Conservation (phyloP, 2,797 vertebrate genomes). For the Neosalanx taihuensis region DNA sequence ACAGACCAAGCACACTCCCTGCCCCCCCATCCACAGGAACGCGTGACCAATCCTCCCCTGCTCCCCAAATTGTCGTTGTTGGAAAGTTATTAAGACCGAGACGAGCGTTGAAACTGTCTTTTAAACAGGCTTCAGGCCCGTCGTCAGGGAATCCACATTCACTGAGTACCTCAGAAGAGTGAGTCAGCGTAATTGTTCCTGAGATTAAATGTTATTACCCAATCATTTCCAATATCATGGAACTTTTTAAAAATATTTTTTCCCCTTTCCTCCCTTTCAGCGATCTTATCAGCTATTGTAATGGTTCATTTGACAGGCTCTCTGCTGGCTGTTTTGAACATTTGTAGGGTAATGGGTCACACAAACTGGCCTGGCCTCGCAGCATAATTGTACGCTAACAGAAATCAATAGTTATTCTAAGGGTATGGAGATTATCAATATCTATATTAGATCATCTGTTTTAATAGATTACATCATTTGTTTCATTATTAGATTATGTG, state of each 20-base stretch:
- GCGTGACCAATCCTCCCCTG: slow-evolving; percentile 12
- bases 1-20: neutral
- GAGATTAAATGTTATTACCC: slow-evolving; percentile 12
- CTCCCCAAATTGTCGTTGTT: slow-evolving; percentile 17
- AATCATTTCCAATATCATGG: neutral
- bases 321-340: too few species aligned
- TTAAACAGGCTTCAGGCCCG: slow-evolving; percentile 31
- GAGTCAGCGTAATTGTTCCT: slow-evolving; percentile 23
- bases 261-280: neutral
- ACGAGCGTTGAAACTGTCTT: slow-evolving; percentile 38
- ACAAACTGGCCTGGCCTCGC: too few species aligned
- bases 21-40: neutral
- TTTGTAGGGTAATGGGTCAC: too few species aligned
- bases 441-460: neutral
- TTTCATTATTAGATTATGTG: slow-evolving; percentile 7
- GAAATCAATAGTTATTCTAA: neutral
- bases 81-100: slow-evolving; percentile 36
- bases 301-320: slow-evolving; percentile 2
- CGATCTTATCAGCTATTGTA: neutral
- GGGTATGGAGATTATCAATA: slow-evolving; percentile 5
- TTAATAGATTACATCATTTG: slow-evolving; percentile 3
- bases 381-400: too few species aligned
- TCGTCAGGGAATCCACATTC: slow-evolving; percentile 19
- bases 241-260: neutral
- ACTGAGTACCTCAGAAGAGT: slow-evolving; percentile 6